phyloP scores from a whole-genome alignment of 2,888 invertebrate species.

The Piscicola geometra region DNA sequence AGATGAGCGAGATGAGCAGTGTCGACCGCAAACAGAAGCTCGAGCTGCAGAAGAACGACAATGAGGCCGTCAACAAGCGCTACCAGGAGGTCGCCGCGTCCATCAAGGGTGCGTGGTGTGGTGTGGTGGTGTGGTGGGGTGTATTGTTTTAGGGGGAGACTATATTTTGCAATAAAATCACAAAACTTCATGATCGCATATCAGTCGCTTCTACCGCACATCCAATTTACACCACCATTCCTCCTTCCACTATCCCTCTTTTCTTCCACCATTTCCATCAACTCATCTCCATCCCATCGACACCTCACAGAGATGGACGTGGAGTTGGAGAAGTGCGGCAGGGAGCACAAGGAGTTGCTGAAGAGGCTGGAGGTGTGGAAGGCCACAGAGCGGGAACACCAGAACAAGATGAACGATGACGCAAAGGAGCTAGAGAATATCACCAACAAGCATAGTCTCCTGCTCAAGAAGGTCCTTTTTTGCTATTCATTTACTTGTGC shows the following conservation, averaged over 20 bases:
- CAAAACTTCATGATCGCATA: too few relatives aligned
- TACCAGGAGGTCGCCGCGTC: conserved; percentile 53
- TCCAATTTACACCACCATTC: neutral
- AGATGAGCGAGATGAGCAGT: conserved; percentile 88
- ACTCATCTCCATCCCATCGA: too few relatives aligned
- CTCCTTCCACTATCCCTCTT: neutral
- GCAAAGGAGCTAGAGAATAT: conserved; percentile 92
- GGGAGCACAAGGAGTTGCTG: conserved; percentile 69
- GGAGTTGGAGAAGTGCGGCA: conserved; percentile 66
- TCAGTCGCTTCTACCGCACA: too few relatives aligned
- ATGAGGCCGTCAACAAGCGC: conserved; percentile 59
- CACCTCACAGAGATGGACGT: conserved; percentile 70
- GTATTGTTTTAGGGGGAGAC: conserved; percentile 44
- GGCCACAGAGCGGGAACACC: conserved; percentile 68
- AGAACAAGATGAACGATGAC: conserved; percentile 86
- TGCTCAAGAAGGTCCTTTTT: conserved; percentile 80
- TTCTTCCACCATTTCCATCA: neutral
- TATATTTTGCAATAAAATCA: too few relatives aligned
- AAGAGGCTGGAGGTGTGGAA: conserved; percentile 71
- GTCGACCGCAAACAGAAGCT: conserved; percentile 78
- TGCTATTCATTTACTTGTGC: too few relatives aligned
- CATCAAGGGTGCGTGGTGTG: conserved; percentile 50
- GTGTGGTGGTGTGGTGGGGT: conserved; percentile 27
- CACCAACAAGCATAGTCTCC: conserved; percentile 83
- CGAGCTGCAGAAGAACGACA: conserved; percentile 74